Conservation (phyloP, 1,140 invertebrate genomes). For the Thaumatotibia leucotreta region DNA sequence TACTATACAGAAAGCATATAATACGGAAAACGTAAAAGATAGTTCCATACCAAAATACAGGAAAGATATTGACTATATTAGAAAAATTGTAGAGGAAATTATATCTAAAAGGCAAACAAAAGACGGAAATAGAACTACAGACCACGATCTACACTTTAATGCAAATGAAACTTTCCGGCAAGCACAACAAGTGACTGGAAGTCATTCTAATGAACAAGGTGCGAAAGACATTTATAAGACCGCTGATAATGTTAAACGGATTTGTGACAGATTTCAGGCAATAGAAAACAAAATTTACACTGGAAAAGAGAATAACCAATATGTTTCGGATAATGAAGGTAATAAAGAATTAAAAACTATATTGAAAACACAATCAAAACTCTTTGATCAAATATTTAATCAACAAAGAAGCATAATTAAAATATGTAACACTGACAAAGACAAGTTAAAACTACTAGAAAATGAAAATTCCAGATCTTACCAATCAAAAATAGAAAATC, state of each 20-base stretch:
- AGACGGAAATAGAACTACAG: neutral
- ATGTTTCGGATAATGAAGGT: neutral
- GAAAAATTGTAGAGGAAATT: conserved; percentile 18
- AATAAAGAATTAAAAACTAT: neutral
- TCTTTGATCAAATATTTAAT: neutral
- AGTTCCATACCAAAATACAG: neutral
- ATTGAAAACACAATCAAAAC: neutral
- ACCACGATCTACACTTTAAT: neutral
- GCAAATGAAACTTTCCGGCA: neutral
- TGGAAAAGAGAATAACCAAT: too few species aligned
- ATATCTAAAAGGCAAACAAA: conserved; percentile 10
- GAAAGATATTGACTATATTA: conserved; percentile 16
- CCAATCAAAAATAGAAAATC: neutral
- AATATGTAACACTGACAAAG: neutral
- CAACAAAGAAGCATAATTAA: neutral
- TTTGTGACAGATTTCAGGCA: too few species aligned
- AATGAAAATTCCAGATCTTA: neutral
- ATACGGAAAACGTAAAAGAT: conserved; percentile 13
- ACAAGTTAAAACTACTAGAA: neutral
- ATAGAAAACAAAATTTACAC: too few species aligned
- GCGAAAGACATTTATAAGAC: too few species aligned
- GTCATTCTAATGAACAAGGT: neutral
- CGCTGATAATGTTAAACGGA: too few species aligned
- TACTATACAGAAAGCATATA: neutral
- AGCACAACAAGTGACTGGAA: neutral